Evolutionary conservation across 2,797 vertebrate species (phyloP).

Genomic region (Lutjanus campechanus): DNA sequence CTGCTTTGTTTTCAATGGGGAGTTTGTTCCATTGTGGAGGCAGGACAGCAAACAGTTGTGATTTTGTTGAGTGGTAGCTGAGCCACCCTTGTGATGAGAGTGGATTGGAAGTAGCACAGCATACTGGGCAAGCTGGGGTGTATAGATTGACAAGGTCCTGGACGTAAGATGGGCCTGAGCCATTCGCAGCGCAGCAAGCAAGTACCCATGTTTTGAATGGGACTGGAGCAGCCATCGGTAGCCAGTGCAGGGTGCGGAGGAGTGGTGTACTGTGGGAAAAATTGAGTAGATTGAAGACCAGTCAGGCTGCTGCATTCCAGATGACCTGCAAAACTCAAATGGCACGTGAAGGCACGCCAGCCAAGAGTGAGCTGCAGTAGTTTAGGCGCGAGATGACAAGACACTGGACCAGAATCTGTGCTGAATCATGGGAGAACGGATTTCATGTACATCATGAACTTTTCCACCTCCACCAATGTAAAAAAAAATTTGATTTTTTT

Average conservation of each 20-base stretch:
- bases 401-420: background rate
- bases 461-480: too few relatives aligned
- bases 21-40: background rate
- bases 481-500: too few relatives aligned
- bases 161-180: background rate
- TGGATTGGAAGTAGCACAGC: background rate
- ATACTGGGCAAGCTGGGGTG: background rate
- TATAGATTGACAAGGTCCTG: background rate
- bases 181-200: background rate
- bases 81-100: background rate
- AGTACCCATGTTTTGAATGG: background rate
- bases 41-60: background rate
- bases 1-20: background rate
- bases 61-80: background rate
- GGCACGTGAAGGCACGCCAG: background rate
- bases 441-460: too few relatives aligned
- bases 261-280: background rate
- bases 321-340: background rate
- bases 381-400: background rate
- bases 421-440: background rate
- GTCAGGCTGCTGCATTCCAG: background rate
- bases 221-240: background rate
- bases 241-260: background rate
- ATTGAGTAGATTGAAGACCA: background rate
- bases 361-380: background rate